These are phyloP conservation scores for Myotis pilosus DNA, from an alignment of 2,797 vertebrate species.

Conservation along the genomic window DNA sequence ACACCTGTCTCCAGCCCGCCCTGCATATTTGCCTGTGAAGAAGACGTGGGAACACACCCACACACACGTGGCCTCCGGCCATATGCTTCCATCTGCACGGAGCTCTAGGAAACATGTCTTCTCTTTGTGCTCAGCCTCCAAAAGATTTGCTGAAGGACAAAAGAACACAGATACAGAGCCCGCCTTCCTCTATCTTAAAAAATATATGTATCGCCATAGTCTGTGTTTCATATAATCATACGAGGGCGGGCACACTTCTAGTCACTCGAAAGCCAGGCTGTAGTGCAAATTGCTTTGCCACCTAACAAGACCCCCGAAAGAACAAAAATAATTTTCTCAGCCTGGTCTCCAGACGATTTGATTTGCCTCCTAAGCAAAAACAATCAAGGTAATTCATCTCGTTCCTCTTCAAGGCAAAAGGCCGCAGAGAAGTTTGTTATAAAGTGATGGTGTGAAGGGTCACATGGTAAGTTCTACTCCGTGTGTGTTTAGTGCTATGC, in stretches of 20 bases:
- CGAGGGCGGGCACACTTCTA: neutral
- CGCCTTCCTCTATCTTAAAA: neutral
- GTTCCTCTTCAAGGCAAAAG: conserved; percentile 30
- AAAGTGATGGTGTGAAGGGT: neutral
- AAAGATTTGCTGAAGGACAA: conserved; percentile 43
- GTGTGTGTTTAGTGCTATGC: conserved; percentile 1
- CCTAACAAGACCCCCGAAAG: neutral
- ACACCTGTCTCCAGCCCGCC: conserved; percentile 68
- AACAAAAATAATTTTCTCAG: neutral
- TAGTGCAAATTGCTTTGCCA: neutral
- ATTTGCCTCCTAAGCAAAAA: conserved; percentile 36
- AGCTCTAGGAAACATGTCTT: neutral
- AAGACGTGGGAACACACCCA: neutral
- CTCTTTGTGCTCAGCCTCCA: conserved; percentile 5
- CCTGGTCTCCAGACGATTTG: neutral
- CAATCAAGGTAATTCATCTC: conserved; percentile 38
- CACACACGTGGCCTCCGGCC: neutral
- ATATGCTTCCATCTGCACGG: conserved; percentile 53
- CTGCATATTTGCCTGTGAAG: conserved; percentile 53
- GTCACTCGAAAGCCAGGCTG: neutral
- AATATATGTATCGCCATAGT: neutral
- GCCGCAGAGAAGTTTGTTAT: neutral
- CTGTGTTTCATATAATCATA: neutral
- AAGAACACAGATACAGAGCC: neutral
- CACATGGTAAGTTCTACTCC: neutral